phyloP scores from a whole-genome alignment of 2,888 invertebrate genomes.

The Drosophila phalerata region DNA sequence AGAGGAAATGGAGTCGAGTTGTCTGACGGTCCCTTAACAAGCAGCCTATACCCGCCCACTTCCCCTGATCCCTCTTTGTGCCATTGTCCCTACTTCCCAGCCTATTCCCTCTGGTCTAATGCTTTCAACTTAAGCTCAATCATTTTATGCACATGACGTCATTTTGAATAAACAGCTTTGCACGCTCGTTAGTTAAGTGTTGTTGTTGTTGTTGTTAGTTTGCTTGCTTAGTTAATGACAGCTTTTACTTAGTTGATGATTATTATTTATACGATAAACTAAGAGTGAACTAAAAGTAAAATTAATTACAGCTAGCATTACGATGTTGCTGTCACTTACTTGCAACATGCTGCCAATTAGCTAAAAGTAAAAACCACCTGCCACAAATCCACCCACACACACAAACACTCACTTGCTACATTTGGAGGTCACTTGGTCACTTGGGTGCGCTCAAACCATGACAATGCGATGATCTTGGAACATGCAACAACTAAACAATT shows the following conservation, averaged over 20 bases:
- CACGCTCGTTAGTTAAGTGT: slow-evolving; percentile 44
- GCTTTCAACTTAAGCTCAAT: neutral
- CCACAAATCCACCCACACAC: neutral
- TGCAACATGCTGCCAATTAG: slow-evolving; percentile 52
- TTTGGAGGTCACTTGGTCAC: slow-evolving; percentile 39
- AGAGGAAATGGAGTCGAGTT: slow-evolving; percentile 16
- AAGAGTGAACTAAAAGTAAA: slow-evolving; percentile 22
- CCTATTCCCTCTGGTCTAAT: slow-evolving; percentile 2
- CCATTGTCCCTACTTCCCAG: neutral
- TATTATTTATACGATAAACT: slow-evolving; percentile 21
- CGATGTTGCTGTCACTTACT: slow-evolving; percentile 13
- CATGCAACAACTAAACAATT: slow-evolving; percentile 44
- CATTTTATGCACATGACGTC: slow-evolving; percentile 43
- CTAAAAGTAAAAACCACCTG: slow-evolving; percentile 43
- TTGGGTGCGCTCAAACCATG: slow-evolving; percentile 18
- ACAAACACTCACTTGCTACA: neutral
- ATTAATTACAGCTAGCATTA: slow-evolving; percentile 42
- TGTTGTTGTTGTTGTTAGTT: slow-evolving; percentile 5
- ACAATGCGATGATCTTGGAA: slow-evolving; percentile 33
- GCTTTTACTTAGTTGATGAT: slow-evolving; percentile 54
- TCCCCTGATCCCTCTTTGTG: neutral
- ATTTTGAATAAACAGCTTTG: slow-evolving; percentile 32
- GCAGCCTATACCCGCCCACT: neutral
- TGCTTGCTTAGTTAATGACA: slow-evolving; percentile 45
- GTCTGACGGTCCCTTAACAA: slow-evolving; percentile 10